A percentile compares a stretch with the other conserved stretches of the same genome.
These are phyloP conservation scores for Pomatorhinus ruficollis DNA, from an alignment of 2,113 vertebrate genomes.

Conservation along the genomic window DNA sequence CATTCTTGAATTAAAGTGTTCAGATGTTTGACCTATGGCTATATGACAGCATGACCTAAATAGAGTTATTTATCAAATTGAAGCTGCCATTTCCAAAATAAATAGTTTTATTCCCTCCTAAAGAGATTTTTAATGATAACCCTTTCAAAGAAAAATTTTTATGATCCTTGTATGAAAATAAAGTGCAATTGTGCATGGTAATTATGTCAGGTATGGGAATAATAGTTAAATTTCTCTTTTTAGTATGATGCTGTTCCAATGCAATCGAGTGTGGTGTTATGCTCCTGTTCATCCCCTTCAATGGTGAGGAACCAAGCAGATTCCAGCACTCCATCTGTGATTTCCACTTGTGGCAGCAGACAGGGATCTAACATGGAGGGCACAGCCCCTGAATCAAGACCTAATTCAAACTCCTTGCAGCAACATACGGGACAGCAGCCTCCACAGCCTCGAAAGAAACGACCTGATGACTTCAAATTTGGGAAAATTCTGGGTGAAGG, in stretches of 20 bases:
- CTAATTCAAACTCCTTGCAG: slow-evolving; percentile 72
- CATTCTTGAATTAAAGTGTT: background rate
- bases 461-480: slow-evolving; percentile 95
- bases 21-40: background rate
- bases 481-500: slow-evolving; percentile 98
- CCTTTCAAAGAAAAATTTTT: background rate
- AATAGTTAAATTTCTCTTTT: background rate
- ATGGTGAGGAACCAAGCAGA: slow-evolving; percentile 96
- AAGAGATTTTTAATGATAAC: background rate
- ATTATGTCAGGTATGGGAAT: background rate
- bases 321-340: slow-evolving; percentile 82
- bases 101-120: background rate
- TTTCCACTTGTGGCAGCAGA: slow-evolving; percentile 84
- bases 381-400: slow-evolving; percentile 77
- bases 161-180: background rate
- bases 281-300: slow-evolving; percentile 92
- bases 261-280: slow-evolving; percentile 93
- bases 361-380: slow-evolving; percentile 86
- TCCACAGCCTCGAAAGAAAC: slow-evolving; percentile 92
- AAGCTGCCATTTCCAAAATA: background rate
- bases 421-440: slow-evolving; percentile 77
- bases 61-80: background rate
- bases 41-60: background rate
- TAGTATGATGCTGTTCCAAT: slow-evolving; percentile 98
- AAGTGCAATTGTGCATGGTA: background rate